phyloP scores from a whole-genome alignment of 2,888 invertebrate species.

The Bembecia ichneumoniformis region DNA sequence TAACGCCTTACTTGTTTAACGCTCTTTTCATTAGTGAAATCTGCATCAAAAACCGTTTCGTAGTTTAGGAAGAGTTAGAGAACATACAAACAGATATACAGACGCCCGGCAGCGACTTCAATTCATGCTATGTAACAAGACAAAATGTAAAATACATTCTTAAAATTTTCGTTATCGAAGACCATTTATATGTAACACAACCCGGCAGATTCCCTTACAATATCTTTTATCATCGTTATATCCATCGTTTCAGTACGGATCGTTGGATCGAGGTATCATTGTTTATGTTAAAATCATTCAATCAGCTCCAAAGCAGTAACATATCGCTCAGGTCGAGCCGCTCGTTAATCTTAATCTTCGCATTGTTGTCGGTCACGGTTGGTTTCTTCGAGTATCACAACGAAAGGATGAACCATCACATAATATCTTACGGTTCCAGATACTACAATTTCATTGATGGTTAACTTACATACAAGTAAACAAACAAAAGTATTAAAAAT shows the following conservation, averaged over 20 bases:
- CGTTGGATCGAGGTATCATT: slow-evolving; percentile 48
- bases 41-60: no score
- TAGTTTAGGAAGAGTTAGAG: no score
- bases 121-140: no score
- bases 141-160: no score
- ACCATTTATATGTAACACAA: slow-evolving; percentile 7
- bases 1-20: no score
- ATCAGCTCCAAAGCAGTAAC: slow-evolving; percentile 52
- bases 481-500: no score
- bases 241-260: slow-evolving; percentile 19
- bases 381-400: slow-evolving; percentile 13
- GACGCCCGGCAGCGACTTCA: no score
- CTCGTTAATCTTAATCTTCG: slow-evolving; percentile 60
- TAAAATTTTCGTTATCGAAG: no score
- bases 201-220: slow-evolving; percentile 19
- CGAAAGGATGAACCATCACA: neutral
- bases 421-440: neutral
- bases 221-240: slow-evolving; percentile 32
- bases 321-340: slow-evolving; percentile 41
- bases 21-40: no score
- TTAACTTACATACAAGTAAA: no score
- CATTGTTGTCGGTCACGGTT: slow-evolving; percentile 45
- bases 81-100: no score
- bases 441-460: no score
- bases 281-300: slow-evolving; percentile 59